Base-by-base conservation (phyloP, 2,888 invertebrate species). In the Torymus auratus region DNA sequence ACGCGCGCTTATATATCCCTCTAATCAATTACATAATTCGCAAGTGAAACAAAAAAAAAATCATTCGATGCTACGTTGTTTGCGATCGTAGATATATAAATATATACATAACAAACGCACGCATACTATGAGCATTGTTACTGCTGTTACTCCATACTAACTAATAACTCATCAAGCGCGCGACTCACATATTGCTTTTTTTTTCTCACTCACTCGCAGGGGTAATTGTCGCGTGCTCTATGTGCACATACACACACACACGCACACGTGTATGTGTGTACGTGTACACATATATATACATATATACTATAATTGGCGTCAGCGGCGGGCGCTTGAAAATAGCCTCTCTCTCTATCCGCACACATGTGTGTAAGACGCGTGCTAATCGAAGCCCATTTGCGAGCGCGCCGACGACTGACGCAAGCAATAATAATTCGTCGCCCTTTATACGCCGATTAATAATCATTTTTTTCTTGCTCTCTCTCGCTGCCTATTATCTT, bases 381-480 rank as follows among this genome's bases (percentile, higher is more conserved):
- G 68, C 72, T 73, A 69, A 76, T 77, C 67, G 77, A 81, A 77
- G 55, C 58, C 62, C 58, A 77, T 73, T 68, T 75, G 72, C 73
- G 67, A 72, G 55, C 71, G 56, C 23, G 62, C 72, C 14, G 41
- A 41, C 41, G 41, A 70, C 73, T 70, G 73, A 78, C 70, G 77
- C 82, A 62, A 76, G 62, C 78, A 73, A 78, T 82, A 41, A 41
- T 41, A 41, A 41, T 41, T 7, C 41, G 7, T 78, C 56, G 52
- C 67, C 75, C 72, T 41, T 78, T 50, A 56, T 15, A 78, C 77
- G 70, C 13, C 74, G 67, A 76, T 76, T 82, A 82, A 79, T 82
- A 79, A 82, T 78, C 41, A 41, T 41, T 41, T 41, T 41, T 41
- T 41, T 41, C 7, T 41, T 7, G 5, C 41, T 41, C 7, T 4